Evolutionary conservation across 2,797 vertebrate genomes (phyloP), one percentile per base, ranked within the genome.

Genomic region (Margarornis squamiger): DNA sequence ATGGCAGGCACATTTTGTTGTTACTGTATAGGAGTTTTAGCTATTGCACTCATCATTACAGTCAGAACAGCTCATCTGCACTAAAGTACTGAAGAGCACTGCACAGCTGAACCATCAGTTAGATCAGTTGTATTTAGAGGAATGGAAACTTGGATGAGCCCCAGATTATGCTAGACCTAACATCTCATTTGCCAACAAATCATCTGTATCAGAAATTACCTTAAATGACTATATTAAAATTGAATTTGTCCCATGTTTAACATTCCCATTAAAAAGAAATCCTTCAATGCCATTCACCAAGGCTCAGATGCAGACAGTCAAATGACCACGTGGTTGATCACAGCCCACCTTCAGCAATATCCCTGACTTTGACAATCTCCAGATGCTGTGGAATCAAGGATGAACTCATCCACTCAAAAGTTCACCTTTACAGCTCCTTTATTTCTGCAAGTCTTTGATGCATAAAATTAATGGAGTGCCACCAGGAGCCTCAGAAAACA

Each of bases 181-280:
- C 0, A 1, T 87, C 59, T 73, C 90, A 79, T 85, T 85, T 92
- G 83, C 59, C 88, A 89, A 75, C 67, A 93, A 94, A 94, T 86
- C 30, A 57, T 74, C 30, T 91, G 63, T 85, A 82, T 79, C 74
- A 76, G 62, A 88, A 92, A 88, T 82, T 1, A 89, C 81, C 94
- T 93, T 27, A 95, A 94, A 87, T 30, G 86, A 94, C 67, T 89
- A 77, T 18, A 81, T 13, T 52, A 70, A 90, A 95, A 94, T 71
- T 80, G 77, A 88, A 80, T 93, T 77, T 92, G 41, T 57, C 81
- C 74, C 70, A 16, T 67, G 82, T 90, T 95, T 83, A 90, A 81
- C 88, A 90, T 16, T 55, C 14, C 23, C 78, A 77, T 91, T 94
- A 92, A 86, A 95, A 88, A 91, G 14, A 93, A 92, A 92, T 86